phyloP scores from a whole-genome alignment of 2,113 vertebrate species.

The Pelodiscus sinensis region DNA sequence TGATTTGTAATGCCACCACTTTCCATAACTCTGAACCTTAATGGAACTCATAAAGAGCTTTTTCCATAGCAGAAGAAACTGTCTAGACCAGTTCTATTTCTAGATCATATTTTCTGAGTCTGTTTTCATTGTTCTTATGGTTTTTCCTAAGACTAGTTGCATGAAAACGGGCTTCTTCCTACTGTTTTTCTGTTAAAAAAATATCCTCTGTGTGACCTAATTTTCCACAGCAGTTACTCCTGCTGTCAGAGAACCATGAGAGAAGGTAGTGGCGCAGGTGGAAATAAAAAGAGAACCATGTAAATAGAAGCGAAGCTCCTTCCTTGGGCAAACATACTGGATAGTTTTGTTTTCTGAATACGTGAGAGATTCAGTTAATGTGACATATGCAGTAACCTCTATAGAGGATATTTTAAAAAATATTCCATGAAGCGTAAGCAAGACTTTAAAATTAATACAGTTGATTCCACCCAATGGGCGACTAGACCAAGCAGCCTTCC shows the following conservation, averaged over 20 bases:
- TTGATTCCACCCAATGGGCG: not conserved
- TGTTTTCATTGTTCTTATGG: not conserved
- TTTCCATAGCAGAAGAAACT: not conserved
- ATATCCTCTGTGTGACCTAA: not conserved
- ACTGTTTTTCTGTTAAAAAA: not conserved
- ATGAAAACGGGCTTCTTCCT: not conserved
- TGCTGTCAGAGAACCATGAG: not conserved
- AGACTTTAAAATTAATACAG: not conserved
- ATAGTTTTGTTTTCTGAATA: not conserved
- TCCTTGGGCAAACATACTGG: not conserved
- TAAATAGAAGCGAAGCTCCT: not conserved
- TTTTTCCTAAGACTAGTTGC: not conserved
- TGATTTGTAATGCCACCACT: not conserved
- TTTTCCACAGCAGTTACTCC: not conserved
- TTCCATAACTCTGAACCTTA: not conserved
- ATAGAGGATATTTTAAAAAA: not conserved
- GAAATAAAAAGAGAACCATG: not conserved
- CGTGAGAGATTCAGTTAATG: not conserved
- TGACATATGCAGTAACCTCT: not conserved
- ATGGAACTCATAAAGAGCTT: not conserved
- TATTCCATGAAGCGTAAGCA: not conserved
- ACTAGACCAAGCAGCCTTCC: not conserved
- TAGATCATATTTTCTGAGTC: not conserved
- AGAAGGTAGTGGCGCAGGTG: not conserved
- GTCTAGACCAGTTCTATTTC: slow-evolving; percentile 8